Conservation (phyloP, 2,113 vertebrate species). For the Crotalus tigris region DNA sequence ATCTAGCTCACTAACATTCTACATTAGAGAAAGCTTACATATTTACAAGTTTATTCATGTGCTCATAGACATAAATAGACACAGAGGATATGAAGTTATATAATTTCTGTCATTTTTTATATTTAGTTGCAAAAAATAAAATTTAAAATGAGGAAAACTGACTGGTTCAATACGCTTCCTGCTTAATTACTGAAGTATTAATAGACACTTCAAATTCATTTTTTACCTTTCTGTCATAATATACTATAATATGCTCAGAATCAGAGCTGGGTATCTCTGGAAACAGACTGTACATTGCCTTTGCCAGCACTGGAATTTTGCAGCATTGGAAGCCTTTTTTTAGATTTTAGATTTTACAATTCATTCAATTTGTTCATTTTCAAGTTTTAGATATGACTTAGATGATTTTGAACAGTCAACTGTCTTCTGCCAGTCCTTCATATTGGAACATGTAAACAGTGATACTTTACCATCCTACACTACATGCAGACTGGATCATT, state of each 20-base stretch:
- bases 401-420: background rate
- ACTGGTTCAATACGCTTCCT: background rate
- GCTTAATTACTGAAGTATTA: background rate
- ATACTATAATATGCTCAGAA: background rate
- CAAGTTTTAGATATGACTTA: background rate
- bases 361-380: background rate
- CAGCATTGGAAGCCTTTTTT: background rate
- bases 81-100: background rate
- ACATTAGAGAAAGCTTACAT: background rate
- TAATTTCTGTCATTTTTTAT: background rate
- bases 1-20: background rate
- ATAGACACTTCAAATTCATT: background rate
- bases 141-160: background rate
- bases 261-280: background rate
- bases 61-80: background rate
- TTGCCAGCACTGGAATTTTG: background rate
- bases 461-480: background rate
- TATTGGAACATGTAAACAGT: background rate
- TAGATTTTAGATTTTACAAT: background rate
- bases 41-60: background rate
- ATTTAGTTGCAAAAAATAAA: background rate
- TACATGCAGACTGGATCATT: background rate
- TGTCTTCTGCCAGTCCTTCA: background rate
- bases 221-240: background rate
- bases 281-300: background rate